These are phyloP conservation scores for Copidosoma aretas DNA, from an alignment of 2,888 invertebrate species.

Conservation along the genomic window DNA sequence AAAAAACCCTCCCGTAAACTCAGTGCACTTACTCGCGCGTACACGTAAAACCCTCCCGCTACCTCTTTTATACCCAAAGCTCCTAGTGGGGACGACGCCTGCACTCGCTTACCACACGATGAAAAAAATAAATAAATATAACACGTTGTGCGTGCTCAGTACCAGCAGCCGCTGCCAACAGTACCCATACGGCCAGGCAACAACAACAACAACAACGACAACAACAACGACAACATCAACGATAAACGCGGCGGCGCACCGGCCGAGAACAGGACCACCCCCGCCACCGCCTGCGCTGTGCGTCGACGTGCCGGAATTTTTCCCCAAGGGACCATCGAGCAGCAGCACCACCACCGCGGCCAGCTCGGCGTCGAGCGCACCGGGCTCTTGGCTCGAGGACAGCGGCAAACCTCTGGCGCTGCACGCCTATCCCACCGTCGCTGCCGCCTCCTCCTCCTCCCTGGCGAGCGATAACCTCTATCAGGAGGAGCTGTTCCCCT, in stretches of 20 bases:
- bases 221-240: too few species aligned
- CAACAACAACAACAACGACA: too few species aligned
- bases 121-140: too few species aligned
- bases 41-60: too few species aligned
- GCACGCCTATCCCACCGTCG: constrained; percentile 47
- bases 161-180: constrained; percentile 29
- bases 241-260: constrained; percentile 28
- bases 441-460: constrained; percentile 29
- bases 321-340: constrained; percentile 50
- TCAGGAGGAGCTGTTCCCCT: constrained; percentile 54
- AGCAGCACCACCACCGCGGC: not conserved
- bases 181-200: constrained; percentile 34
- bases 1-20: too few species aligned
- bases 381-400: constrained; percentile 30
- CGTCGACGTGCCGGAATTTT: constrained; percentile 59
- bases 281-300: constrained; percentile 42
- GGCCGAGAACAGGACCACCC: constrained; percentile 7
- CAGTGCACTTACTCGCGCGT: too few species aligned
- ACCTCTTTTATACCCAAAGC: too few species aligned
- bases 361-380: too few species aligned
- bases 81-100: too few species aligned
- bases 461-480: constrained; percentile 48
- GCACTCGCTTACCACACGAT: too few species aligned
- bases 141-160: too few species aligned
- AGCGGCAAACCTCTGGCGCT: constrained; percentile 25